Evolutionary conservation across 2,113 vertebrate species (phyloP).

Genomic region (Triplophysa dalaica): DNA sequence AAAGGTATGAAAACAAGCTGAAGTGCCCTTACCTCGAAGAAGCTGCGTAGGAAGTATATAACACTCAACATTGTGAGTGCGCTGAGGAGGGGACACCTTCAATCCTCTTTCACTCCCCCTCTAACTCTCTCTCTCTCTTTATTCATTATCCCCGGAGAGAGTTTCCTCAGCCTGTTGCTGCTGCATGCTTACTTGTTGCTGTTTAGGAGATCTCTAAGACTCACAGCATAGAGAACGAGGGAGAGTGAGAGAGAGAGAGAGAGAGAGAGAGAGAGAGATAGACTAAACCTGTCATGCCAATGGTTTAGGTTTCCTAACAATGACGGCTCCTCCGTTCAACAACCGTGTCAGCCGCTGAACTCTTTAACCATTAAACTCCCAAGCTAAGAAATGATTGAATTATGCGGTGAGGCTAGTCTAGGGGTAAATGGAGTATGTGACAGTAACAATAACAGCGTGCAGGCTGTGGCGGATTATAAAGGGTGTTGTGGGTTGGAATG

Average conservation of each 20-base stretch:
- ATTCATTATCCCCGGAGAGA: slow-evolving; percentile 5
- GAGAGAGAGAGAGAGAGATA: slow-evolving; percentile 28
- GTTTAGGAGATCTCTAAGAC: slow-evolving; percentile 32
- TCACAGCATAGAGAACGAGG: slow-evolving; percentile 1
- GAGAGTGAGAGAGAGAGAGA: background rate
- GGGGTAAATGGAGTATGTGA: slow-evolving; percentile 19
- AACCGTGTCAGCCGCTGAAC: slow-evolving; percentile 4
- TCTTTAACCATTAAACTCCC: slow-evolving; percentile 24
- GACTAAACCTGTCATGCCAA: slow-evolving; percentile 12
- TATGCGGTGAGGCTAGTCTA: slow-evolving; percentile 30
- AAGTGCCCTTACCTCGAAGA: slow-evolving; percentile 57
- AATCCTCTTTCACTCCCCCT: slow-evolving; percentile 26
- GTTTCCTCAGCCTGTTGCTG: slow-evolving; percentile 26
- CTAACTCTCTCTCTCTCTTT: background rate
- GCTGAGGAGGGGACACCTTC: slow-evolving; percentile 14
- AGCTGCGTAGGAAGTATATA: slow-evolving; percentile 57
- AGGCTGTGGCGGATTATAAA: slow-evolving; percentile 21
- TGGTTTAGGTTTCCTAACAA: slow-evolving; percentile 35
- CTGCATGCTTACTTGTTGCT: slow-evolving; percentile 49
- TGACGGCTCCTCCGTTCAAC: slow-evolving; percentile 18
- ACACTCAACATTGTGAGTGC: slow-evolving; percentile 56
- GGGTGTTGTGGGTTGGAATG: background rate
- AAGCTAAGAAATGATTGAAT: slow-evolving; percentile 8
- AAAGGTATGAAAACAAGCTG: slow-evolving; percentile 7
- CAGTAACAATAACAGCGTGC: slow-evolving; percentile 16